Evolutionary conservation across 2,113 vertebrate species (phyloP).

Genomic region (Tympanuchus pallidicinctus): DNA sequence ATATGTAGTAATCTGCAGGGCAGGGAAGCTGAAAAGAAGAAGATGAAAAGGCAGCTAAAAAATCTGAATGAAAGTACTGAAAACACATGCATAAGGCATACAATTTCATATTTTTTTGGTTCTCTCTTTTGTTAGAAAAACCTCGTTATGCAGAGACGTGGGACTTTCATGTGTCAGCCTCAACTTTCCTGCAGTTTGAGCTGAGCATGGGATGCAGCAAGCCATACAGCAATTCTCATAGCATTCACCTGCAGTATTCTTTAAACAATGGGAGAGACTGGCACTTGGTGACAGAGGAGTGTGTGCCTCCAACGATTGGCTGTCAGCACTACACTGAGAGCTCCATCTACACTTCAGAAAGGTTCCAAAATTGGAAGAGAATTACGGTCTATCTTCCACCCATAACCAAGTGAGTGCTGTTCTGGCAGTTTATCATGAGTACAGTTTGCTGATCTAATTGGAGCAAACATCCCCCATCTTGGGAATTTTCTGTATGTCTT

Average conservation of each 20-base stretch:
- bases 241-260: constrained; percentile 91
- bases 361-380: constrained; percentile 94
- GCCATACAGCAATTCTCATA: constrained; percentile 85
- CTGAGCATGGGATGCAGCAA: constrained; percentile 97
- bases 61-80: neutral
- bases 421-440: constrained; percentile 51
- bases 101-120: neutral
- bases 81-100: neutral
- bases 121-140: constrained; percentile 82
- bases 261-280: constrained; percentile 93
- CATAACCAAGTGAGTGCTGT: constrained; percentile 77
- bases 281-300: constrained; percentile 93
- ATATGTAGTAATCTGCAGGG: neutral
- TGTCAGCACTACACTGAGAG: constrained; percentile 93
- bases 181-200: constrained; percentile 96
- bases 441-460: constrained; percentile 66
- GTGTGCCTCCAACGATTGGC: constrained; percentile 95
- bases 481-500: constrained; percentile 40
- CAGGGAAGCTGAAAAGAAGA: neutral
- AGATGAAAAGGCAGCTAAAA: neutral
- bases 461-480: constrained; percentile 48
- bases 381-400: constrained; percentile 92
- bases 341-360: constrained; percentile 90
- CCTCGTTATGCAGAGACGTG: constrained; percentile 96
- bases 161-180: constrained; percentile 95